A percentile compares a stretch with the other conserved stretches of the same genome.
These are phyloP conservation scores for Oxyteleia sp. DNA, from an alignment of 2,888 invertebrate genomes.

Conservation along the genomic window DNA sequence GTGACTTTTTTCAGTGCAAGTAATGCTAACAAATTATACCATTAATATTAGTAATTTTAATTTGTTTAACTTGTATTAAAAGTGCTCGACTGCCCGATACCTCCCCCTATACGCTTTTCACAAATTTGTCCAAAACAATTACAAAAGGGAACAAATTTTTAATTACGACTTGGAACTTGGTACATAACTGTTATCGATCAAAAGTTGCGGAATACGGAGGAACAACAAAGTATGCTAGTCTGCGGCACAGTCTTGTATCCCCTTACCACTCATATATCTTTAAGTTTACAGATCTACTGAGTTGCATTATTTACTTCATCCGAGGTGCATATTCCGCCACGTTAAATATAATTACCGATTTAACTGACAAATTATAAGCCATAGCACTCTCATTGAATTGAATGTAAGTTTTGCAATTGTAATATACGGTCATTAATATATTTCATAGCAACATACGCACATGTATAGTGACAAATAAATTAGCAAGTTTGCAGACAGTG, in stretches of 20 bases:
- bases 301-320: conserved; percentile 48
- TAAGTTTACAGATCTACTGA: conserved; percentile 38
- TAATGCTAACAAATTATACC: too few species aligned
- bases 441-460: neutral
- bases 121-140: too few species aligned
- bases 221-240: conserved; percentile 40
- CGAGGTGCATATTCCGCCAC: conserved; percentile 55
- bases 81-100: too few species aligned
- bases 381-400: conserved; percentile 34
- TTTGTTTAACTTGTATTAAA: too few species aligned
- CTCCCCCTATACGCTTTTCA: too few species aligned
- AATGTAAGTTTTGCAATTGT: conserved; percentile 7
- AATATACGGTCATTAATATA: conserved; percentile 8
- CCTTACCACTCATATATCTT: conserved; percentile 47
- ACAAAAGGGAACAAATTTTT: conserved; percentile 17
- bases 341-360: conserved; percentile 77
- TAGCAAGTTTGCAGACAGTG: too few species aligned
- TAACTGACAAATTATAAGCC: conserved; percentile 72
- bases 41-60: too few species aligned
- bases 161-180: conserved; percentile 24
- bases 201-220: conserved; percentile 30
- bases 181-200: conserved; percentile 32
- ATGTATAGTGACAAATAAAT: too few species aligned
- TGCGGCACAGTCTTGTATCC: conserved; percentile 32
- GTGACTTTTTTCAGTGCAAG: too few species aligned